Conservation (phyloP, 2,888 invertebrate genomes). For the Agrotis clavis region DNA sequence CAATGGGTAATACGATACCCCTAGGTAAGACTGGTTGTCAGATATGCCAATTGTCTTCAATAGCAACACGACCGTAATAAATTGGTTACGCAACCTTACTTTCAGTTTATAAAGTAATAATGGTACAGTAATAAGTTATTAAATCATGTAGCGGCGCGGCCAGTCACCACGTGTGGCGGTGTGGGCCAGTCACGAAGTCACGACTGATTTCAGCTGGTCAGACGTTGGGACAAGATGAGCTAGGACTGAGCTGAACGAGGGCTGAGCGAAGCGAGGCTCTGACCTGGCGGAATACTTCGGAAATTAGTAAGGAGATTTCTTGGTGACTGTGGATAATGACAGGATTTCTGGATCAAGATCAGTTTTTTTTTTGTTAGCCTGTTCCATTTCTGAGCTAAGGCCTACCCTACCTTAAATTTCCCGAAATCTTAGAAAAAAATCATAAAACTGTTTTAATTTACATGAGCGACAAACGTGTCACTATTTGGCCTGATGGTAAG, state of each 20-base stretch:
- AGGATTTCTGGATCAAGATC: neutral
- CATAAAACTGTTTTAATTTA: no score
- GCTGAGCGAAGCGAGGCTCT: constrained; percentile 12
- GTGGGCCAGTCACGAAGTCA: constrained; percentile 58
- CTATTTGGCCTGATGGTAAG: no score
- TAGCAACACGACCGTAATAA: constrained; percentile 21
- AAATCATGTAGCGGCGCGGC: constrained; percentile 30
- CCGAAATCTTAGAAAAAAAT: neutral
- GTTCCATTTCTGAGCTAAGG: neutral
- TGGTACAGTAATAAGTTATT: constrained; percentile 37
- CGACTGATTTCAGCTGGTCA: constrained; percentile 37
- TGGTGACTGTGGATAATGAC: neutral
- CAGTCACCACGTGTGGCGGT: constrained; percentile 51
- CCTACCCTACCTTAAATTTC: neutral
- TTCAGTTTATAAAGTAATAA: constrained; percentile 44
- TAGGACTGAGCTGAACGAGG: constrained; percentile 35
- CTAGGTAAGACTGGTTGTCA: no score
- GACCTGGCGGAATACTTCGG: neutral
- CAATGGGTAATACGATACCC: no score
- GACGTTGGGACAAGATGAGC: constrained; percentile 3
- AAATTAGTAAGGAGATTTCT: neutral
- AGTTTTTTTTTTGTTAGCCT: neutral
- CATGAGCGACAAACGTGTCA: no score
- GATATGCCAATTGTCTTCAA: constrained; percentile 1
- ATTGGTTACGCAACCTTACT: constrained; percentile 39